A percentile compares a stretch with the other conserved stretches of the same genome.
phyloP scores from a whole-genome alignment of 1,140 invertebrate genomes.

The Nebria ingens region DNA sequence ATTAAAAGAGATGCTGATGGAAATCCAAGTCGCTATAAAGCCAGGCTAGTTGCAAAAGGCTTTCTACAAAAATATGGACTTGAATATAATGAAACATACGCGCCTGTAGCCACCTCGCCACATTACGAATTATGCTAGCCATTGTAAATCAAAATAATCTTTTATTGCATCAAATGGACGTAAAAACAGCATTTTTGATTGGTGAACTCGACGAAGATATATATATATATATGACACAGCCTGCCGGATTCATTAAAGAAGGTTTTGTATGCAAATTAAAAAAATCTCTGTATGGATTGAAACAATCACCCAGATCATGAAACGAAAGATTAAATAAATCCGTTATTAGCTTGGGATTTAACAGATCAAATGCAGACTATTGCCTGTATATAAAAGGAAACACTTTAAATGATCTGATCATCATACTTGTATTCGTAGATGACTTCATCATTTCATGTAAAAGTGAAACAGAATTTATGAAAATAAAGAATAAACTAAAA shows the following conservation, averaged over 20 bases:
- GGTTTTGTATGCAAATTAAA: background rate
- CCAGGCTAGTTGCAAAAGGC: no score
- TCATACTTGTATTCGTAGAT: background rate
- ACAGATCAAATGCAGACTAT: background rate
- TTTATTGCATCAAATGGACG: slow-evolving; percentile 31
- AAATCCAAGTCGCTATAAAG: background rate
- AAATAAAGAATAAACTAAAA: background rate
- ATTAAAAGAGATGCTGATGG: slow-evolving; percentile 18
- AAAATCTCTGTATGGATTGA: background rate
- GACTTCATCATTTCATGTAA: background rate
- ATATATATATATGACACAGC: slow-evolving; percentile 31
- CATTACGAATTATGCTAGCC: background rate
- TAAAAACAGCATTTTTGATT: slow-evolving; percentile 34
- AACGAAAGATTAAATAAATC: background rate
- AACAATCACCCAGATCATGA: background rate
- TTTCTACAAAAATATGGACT: no score
- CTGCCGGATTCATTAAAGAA: slow-evolving; percentile 15
- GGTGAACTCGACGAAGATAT: slow-evolving; percentile 30
- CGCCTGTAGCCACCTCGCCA: no score
- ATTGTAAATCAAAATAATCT: background rate
- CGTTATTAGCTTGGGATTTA: background rate
- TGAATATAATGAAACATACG: no score
- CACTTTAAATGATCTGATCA: background rate
- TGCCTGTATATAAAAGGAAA: background rate
- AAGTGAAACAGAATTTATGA: background rate